phyloP scores from a whole-genome alignment of 2,797 vertebrate genomes.

The Coluber constrictor region DNA sequence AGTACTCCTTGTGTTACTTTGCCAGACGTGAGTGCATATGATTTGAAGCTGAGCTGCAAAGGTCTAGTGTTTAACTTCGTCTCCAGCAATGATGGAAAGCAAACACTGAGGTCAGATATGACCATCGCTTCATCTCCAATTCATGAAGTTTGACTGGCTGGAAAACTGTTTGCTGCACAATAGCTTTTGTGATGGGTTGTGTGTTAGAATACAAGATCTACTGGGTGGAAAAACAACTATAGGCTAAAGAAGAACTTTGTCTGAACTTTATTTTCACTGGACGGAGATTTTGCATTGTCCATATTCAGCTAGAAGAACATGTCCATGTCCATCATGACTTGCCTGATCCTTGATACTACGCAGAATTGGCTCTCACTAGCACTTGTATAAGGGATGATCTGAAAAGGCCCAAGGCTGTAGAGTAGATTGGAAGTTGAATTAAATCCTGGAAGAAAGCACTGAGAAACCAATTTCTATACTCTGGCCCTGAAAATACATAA shows the following conservation, averaged over 20 bases:
- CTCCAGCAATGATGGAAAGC: not conserved
- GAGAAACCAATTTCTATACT: not conserved
- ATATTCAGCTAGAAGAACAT: not conserved
- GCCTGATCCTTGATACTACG: not conserved
- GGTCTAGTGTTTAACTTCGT: not conserved
- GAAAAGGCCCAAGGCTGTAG: not conserved
- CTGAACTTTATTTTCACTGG: not conserved
- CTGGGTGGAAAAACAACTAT: not conserved
- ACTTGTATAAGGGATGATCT: not conserved
- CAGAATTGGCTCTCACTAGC: not conserved
- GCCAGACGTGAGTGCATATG: rapidly evolving
- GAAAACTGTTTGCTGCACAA: constrained; percentile 12
- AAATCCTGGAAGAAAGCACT: not conserved
- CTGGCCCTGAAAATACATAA: not conserved
- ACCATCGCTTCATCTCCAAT: constrained; percentile 27
- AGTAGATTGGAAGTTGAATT: not conserved
- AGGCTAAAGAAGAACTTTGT: not conserved
- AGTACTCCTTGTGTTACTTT: constrained; percentile 29
- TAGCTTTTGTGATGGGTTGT: not conserved
- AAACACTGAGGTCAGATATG: not conserved
- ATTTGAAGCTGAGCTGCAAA: constrained; percentile 40
- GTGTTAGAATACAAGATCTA: not conserved
- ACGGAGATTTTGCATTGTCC: not conserved
- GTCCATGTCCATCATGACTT: not conserved
- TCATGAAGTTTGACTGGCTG: rapidly evolving